phyloP scores from a whole-genome alignment of 2,888 invertebrate genomes.

The Sturmia bella region DNA sequence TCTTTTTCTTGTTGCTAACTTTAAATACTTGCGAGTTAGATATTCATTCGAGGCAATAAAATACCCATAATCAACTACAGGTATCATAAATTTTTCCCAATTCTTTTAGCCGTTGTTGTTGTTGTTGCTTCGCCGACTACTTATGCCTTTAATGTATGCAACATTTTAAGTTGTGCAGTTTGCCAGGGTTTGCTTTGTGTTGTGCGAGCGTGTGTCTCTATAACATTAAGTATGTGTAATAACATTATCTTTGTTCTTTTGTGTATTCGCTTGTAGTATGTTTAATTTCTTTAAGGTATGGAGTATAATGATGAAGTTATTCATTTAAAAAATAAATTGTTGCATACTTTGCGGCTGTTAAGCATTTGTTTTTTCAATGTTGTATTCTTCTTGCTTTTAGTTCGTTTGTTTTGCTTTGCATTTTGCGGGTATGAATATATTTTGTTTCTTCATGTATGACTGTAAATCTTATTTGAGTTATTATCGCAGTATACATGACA shows the following conservation, averaged over 20 bases:
- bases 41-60: slow-evolving; percentile 52
- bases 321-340: slow-evolving; percentile 77
- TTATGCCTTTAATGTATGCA: slow-evolving; percentile 55
- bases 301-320: slow-evolving; percentile 52
- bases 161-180: slow-evolving; percentile 43
- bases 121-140: slow-evolving; percentile 36
- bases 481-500: slow-evolving; percentile 77
- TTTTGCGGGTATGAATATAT: slow-evolving; percentile 28
- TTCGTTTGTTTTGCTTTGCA: slow-evolving; percentile 34
- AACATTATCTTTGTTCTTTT: slow-evolving; percentile 64
- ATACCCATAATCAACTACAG: slow-evolving; percentile 52
- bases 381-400: slow-evolving; percentile 21
- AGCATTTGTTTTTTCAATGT: slow-evolving; percentile 63
- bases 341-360: slow-evolving; percentile 78
- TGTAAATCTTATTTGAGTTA: slow-evolving; percentile 80
- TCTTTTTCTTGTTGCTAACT: not conserved
- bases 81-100: slow-evolving; percentile 52
- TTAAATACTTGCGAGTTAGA: slow-evolving; percentile 22
- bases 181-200: slow-evolving; percentile 3
- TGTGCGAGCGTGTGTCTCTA: not conserved
- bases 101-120: slow-evolving; percentile 14
- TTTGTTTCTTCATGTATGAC: slow-evolving; percentile 70
- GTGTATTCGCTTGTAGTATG: slow-evolving; percentile 8
- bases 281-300: slow-evolving; percentile 1
- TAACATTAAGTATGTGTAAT: slow-evolving; percentile 61